Base-by-base conservation (phyloP, 2,888 invertebrate species). In the Aromia moschata region DNA sequence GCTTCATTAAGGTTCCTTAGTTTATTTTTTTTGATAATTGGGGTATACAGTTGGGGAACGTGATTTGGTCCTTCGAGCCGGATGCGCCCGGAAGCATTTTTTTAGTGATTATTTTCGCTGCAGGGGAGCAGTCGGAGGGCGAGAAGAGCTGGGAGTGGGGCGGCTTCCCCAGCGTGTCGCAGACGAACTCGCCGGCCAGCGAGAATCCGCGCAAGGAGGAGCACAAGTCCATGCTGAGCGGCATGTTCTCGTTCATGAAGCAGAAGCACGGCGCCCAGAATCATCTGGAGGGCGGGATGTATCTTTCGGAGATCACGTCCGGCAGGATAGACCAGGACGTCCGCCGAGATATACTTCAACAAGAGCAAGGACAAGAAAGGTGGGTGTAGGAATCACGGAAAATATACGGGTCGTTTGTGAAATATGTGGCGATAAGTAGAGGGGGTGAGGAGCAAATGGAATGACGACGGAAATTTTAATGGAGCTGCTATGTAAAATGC, bases 211-310 rank as follows among this genome's bases (percentile, higher is more conserved):
- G 51, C 36, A 65, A 73, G 49, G 70, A 73, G 18, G 75, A 77
- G 60, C 75, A 79, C 53, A 76, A 78, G 44, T 94, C 94, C 36
- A 93, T 94, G 86, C 85, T 96, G 64, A 91, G 93, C 77, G 92
- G 92, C 72, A 92, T 97, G 91, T 92, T 96, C 80, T 92, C 93
- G 68, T 96, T 96, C 81, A 96, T 96, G 91, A 89, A 91, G 79
- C 88, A 88, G 73, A 88, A 87, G 38, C 75, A 76, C 54, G 69
- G 68, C 11, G 60, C 68, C 15, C 65, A 72, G 52, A 61, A 60
- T 51, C 65, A 65, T 45, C 83, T 87, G 10, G 93, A 92, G 70
- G 71, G 69, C 5, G 94, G 94, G 55, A 91, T 97, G 67, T 98
- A 97, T 81, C 84, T 98, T 58, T 95, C 96, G 54, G 96, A 98